These are phyloP conservation scores for Poecilobothrus nobilitatus DNA, from an alignment of 2,888 invertebrate species.

Conservation along the genomic window DNA sequence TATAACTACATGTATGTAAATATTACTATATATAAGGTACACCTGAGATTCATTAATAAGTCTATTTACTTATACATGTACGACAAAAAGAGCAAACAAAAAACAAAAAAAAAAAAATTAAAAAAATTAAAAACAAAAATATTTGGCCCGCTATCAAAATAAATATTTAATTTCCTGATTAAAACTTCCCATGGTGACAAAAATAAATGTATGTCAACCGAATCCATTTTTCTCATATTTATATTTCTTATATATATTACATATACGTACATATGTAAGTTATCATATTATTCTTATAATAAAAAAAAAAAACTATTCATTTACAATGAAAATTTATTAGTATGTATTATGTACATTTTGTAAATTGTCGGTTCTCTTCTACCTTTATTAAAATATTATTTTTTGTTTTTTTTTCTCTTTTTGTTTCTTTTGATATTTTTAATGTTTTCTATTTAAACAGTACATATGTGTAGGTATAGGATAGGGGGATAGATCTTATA, in stretches of 20 bases:
- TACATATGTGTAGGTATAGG: too few species aligned
- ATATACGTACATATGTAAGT: neutral
- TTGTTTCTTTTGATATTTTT: too few species aligned
- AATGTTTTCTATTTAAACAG: too few species aligned
- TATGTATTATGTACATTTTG: too few species aligned
- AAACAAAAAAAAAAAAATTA: neutral
- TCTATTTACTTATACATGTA: neutral
- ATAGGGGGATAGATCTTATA: too few species aligned
- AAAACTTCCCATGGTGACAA: neutral
- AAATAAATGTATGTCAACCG: neutral
- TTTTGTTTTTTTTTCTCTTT: too few species aligned
- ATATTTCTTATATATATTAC: too few species aligned
- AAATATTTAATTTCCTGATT: slow-evolving; percentile 3
- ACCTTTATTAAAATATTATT: too few species aligned
- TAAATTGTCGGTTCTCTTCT: too few species aligned
- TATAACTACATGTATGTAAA: neutral
- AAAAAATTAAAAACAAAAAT: too few species aligned
- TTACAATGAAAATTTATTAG: too few species aligned
- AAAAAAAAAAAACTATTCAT: too few species aligned
- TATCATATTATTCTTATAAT: neutral
- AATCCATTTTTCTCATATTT: neutral
- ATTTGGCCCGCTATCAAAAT: neutral
- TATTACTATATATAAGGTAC: neutral
- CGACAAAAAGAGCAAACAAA: neutral
- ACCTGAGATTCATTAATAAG: slow-evolving; percentile 2